phyloP scores from a whole-genome alignment of 2,113 vertebrate species.

The Melanocharis versteri region DNA sequence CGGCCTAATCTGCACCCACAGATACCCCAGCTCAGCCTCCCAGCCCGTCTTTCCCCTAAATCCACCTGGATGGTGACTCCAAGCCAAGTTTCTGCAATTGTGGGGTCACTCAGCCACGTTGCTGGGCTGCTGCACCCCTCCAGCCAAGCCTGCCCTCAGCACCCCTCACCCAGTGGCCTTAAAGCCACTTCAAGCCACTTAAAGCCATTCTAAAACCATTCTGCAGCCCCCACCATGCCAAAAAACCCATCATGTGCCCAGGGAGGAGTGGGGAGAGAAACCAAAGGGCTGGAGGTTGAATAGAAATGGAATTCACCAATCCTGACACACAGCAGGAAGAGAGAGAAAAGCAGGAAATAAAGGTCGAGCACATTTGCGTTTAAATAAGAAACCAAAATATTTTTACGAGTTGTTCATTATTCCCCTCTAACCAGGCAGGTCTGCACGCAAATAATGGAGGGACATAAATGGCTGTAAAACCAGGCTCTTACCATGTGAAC shows the following conservation, averaged over 20 bases:
- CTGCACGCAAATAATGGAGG: constrained; percentile 63
- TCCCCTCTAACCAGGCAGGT: background rate
- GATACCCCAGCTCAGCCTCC: background rate
- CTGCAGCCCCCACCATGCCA: background rate
- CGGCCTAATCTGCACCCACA: background rate
- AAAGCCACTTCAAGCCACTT: background rate
- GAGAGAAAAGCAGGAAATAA: background rate
- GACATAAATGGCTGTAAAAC: constrained; percentile 53
- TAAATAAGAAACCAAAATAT: constrained; percentile 65
- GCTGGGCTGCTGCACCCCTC: background rate
- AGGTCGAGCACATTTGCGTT: constrained; percentile 39
- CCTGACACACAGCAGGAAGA: background rate
- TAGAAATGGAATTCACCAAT: background rate
- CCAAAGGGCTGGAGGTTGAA: background rate
- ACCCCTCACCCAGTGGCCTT: background rate
- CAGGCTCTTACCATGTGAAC: constrained; percentile 92
- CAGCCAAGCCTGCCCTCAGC: background rate
- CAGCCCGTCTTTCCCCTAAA: background rate
- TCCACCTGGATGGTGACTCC: background rate
- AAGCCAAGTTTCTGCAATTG: background rate
- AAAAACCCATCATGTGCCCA: background rate
- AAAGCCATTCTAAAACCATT: background rate
- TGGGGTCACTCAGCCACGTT: background rate
- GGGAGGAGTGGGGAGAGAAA: background rate
- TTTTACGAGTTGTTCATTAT: constrained; percentile 55